A percentile compares a stretch with the other conserved stretches of the same genome.
These are phyloP conservation scores for Pygoscelis antarcticus DNA, from an alignment of 2,113 vertebrate genomes.

Conservation along the genomic window DNA sequence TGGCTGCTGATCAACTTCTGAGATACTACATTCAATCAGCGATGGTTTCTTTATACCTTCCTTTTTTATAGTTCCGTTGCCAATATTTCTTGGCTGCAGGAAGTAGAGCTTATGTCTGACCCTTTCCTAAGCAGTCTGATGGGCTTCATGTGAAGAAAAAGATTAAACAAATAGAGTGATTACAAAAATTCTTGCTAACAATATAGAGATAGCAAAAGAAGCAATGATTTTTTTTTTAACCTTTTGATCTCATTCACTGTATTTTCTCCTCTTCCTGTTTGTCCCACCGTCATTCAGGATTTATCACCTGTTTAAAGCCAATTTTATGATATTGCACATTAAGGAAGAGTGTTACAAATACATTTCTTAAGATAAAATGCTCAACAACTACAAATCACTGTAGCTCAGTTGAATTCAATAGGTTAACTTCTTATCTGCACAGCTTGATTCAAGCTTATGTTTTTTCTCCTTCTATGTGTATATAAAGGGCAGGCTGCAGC, in stretches of 20 bases:
- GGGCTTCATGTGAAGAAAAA: background rate
- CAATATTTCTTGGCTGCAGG: background rate
- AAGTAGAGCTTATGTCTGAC: background rate
- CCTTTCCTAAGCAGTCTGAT: background rate
- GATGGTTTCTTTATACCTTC: background rate
- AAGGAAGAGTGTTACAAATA: background rate
- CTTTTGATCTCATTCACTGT: background rate
- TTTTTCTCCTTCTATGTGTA: background rate
- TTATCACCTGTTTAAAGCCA: background rate
- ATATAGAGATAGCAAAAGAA: background rate
- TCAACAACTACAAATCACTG: background rate
- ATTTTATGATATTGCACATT: background rate
- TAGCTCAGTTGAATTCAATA: background rate
- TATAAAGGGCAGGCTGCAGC: background rate
- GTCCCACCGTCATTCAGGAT: background rate
- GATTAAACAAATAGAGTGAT: background rate
- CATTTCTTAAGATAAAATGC: background rate
- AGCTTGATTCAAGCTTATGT: background rate
- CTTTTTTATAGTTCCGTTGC: rapidly evolving
- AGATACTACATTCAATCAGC: background rate
- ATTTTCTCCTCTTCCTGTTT: background rate
- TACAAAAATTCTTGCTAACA: background rate
- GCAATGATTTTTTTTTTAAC: background rate
- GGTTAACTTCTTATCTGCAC: background rate
- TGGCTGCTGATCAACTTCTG: background rate